Base-by-base conservation (phyloP, 2,113 vertebrate genomes). In the Callipepla californica region DNA sequence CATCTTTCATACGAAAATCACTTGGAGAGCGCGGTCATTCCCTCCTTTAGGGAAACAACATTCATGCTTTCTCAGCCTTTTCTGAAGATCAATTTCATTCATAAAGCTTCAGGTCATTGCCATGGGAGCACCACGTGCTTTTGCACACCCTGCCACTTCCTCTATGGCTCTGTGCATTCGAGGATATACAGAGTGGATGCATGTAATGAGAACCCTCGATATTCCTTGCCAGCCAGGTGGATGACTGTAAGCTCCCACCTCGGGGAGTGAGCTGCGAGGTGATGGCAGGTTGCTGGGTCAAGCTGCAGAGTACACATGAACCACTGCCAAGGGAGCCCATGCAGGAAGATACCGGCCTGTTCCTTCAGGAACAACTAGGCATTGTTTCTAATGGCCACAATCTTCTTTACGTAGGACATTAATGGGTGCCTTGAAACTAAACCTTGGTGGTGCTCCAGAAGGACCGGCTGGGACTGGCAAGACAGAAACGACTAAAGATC, bases 401-500 rank as follows among this genome's bases (percentile, higher is more conserved):
- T 67, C 25, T 51, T 90, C 3, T 83, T 47, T 68, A 75, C 51
- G 30, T 80, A 99, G 99, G 96, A 99, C 99, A 2, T 96, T 99
- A 61, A 99, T 99, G 98, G 98, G 99, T 44, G 99, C 99, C 83
- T 97, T 99, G 93, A 99, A 99, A 96, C 95, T 99, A 91, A 98
- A 97, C 92, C 98, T 99, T 90, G 99, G 99, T 36, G 99, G 99
- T 61, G 99, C 99, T 89, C 98, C 99, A 38, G 99, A 99, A 95
- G 99, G 99, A 48, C 99, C 99, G 42, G 99, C 99, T 70, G 99
- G 99, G 58, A 99, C 99, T 83, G 99, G 99, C 81, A 99, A 99
- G 97, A 99, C 99, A 40, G 99, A 99, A 97, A 99, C 99, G 74
- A 99, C 98, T 32, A 99, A 99, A 97, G 99, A 99, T 96, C 96